Conservation (phyloP, 1,140 invertebrate genomes). For the Drosophila parabipectinata region DNA sequence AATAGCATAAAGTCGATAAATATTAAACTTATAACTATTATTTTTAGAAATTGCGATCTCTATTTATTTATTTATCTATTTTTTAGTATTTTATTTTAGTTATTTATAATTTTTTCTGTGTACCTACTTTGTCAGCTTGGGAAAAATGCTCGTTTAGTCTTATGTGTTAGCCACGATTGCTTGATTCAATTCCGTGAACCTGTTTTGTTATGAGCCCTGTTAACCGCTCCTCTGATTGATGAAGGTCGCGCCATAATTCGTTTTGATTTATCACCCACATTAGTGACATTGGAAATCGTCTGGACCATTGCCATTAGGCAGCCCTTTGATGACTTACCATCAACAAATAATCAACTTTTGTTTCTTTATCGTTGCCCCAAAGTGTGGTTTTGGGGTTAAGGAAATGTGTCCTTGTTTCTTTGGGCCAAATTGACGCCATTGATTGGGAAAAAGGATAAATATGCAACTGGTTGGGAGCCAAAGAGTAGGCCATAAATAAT, state of each 20-base stretch:
- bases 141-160: conserved; percentile 45
- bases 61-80: not conserved
- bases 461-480: not conserved
- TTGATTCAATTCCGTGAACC: conserved; percentile 23
- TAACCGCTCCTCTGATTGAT: conserved; percentile 43
- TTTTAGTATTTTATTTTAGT: not conserved
- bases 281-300: conserved; percentile 29
- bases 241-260: conserved; percentile 40
- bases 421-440: not conserved
- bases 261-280: conserved; percentile 51
- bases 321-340: conserved; percentile 27
- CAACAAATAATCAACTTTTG: conserved; percentile 12
- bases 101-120: not conserved
- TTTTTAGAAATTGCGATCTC: not conserved
- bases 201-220: conserved; percentile 38
- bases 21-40: not conserved
- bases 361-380: conserved; percentile 6
- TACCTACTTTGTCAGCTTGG: conserved; percentile 9
- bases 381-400: not conserved
- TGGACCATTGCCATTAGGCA: not conserved
- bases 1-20: not conserved
- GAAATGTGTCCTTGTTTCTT: too few species aligned
- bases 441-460: conserved; percentile 4
- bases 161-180: conserved; percentile 24
- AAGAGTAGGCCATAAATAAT: not conserved